Evolutionary conservation across 1,140 invertebrate species (phyloP).

Genomic region (Eueides isabella): DNA sequence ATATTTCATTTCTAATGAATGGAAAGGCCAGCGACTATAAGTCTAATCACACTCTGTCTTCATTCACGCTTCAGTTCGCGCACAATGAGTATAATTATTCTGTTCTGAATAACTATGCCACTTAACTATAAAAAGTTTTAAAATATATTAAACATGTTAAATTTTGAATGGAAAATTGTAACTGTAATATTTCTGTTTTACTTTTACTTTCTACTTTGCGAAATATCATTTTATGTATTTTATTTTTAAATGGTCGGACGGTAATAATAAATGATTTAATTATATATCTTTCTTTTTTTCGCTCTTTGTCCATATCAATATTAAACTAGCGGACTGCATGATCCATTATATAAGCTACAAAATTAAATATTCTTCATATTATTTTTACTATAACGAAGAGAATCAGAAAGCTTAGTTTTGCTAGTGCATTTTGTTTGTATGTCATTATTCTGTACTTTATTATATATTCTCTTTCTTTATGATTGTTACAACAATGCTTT

Average conservation of each 20-base stretch:
- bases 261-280: no score
- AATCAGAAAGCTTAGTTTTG: background rate
- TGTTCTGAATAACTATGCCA: constrained; percentile 22
- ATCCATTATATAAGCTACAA: background rate
- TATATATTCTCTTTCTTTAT: background rate
- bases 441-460: background rate
- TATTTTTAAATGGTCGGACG: no score
- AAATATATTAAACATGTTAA: background rate
- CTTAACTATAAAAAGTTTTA: constrained; percentile 6
- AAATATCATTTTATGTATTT: no score
- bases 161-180: background rate
- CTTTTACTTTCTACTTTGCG: background rate
- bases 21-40: background rate
- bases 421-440: background rate
- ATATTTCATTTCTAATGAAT: constrained; percentile 5
- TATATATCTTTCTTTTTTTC: no score
- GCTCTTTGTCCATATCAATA: no score
- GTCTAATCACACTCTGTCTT: constrained; percentile 18
- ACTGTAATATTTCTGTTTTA: background rate
- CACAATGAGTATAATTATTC: constrained; percentile 29
- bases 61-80: constrained; percentile 20
- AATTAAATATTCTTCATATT: background rate
- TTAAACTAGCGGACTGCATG: no score
- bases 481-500: background rate
- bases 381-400: background rate